Conservation (phyloP, 2,888 invertebrate species). For the Germaria angustata region DNA sequence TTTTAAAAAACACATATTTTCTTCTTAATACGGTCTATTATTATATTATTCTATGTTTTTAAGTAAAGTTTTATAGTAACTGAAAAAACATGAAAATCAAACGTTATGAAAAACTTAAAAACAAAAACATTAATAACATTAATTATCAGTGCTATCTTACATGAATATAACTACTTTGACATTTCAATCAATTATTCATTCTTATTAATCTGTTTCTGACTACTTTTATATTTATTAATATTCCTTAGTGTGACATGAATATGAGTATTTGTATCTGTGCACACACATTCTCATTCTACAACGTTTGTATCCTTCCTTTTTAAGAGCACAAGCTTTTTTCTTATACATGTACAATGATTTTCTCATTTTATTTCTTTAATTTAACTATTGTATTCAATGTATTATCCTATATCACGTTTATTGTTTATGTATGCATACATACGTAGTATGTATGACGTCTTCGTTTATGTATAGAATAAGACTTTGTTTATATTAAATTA, state of each 20-base stretch:
- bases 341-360: not conserved
- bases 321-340: not conserved
- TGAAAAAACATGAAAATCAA: no score
- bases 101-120: no score
- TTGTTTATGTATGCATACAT: not conserved
- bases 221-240: not conserved
- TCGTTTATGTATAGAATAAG: no score
- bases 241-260: not conserved
- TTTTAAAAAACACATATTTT: no score
- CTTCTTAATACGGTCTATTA: no score
- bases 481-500: no score
- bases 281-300: not conserved
- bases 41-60: no score
- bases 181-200: slow-evolving; percentile 1
- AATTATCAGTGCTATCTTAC: not conserved
- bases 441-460: no score
- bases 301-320: not conserved
- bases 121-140: no score
- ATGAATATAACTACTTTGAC: not conserved
- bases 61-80: no score
- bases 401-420: not conserved
- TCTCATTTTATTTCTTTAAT: not conserved
- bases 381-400: not conserved
- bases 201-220: not conserved
- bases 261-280: not conserved